A percentile compares a stretch with the other conserved stretches of the same genome.
Conservation (phyloP, 2,888 invertebrate genomes). For the Leptinotarsa haldemani region DNA sequence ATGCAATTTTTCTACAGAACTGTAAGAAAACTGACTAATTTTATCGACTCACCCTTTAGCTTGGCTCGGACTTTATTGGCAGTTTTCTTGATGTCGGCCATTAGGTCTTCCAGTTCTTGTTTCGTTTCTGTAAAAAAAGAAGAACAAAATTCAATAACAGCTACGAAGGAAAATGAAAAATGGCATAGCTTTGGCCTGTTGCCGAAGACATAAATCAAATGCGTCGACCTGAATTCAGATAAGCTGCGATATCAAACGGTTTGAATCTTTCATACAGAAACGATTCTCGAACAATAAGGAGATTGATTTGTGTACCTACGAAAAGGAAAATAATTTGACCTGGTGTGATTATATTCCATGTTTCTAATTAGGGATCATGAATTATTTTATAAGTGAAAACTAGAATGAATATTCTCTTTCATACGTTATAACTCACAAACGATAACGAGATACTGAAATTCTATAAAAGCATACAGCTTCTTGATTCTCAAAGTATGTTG, state of each 20-base stretch:
- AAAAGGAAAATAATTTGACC: neutral
- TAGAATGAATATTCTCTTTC: too few species aligned
- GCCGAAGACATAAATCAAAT: conserved; percentile 24
- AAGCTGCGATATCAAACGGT: conserved; percentile 10
- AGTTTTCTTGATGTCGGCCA: conserved; percentile 99
- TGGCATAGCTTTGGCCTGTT: conserved; percentile 12
- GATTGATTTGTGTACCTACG: neutral
- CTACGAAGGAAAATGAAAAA: conserved; percentile 2
- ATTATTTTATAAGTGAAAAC: too few species aligned
- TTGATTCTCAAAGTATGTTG: too few species aligned
- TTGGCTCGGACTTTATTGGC: conserved; percentile 99
- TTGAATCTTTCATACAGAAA: neutral
- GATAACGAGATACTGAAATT: too few species aligned
- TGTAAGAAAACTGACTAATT: neutral
- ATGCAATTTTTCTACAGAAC: neutral
- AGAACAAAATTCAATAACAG: conserved; percentile 30
- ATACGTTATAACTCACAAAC: too few species aligned
- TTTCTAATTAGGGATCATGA: too few species aligned
- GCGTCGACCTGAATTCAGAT: conserved; percentile 21
- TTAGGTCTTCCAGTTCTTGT: conserved; percentile 99
- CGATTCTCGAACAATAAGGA: neutral
- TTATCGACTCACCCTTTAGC: conserved; percentile 85
- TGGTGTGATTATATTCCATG: neutral
- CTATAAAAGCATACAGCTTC: too few species aligned
- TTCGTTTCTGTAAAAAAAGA: conserved; percentile 89